Base-by-base conservation (phyloP, 2,888 invertebrate species). In the Muschampia plurimacula region DNA sequence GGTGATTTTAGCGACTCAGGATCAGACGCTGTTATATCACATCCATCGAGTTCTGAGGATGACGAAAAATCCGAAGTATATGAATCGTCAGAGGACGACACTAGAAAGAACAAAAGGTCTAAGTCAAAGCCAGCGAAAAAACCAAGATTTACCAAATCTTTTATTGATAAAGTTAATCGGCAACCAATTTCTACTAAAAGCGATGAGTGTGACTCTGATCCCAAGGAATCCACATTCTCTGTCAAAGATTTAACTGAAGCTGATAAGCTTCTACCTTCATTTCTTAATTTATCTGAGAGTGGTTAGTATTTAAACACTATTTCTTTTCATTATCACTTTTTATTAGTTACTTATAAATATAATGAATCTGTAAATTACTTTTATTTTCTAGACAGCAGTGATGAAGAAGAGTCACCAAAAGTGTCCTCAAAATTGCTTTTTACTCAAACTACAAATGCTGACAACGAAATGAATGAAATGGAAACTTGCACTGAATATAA, bases 1-100 rank as follows among this genome's bases (percentile, higher is more conserved):
- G 89, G 86, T 15, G 93, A 94, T 80, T 95, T 92, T 72, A 93
- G 92, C 78, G 95, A 94, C 83, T 94, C 95, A 0, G 94, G 94
- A n/a, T 94, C 94, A 0, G 95, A 95, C 7, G 95, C 93, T 0
- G 84, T 91, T 72, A 89, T 94, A 78, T 86, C 92, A 66, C 89
- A 88, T 57, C 83, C 82, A 62, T 86, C 90, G 1, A 90, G 88
- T 75, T 91, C 91, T 3, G 88, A 85, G n/a, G 87, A 88, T 41
- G 88, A 86, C 9, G 87, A 87, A 55, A 83, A 80, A 22, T 79
- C 79, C 6, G 83, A 84, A 64, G 78, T 76, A 22, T 81, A 78
- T 52, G 78, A 76, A 64, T 87, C 90, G 2, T 92, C 92, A 2
- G 89, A 82, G 22, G 88, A 90, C 13, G 91, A 93, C 1, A 85